Percentiles rank a stretch among this genome's conserved stretches.
Conservation (phyloP, 1,140 invertebrate species). For the Papilio polyxenes region DNA sequence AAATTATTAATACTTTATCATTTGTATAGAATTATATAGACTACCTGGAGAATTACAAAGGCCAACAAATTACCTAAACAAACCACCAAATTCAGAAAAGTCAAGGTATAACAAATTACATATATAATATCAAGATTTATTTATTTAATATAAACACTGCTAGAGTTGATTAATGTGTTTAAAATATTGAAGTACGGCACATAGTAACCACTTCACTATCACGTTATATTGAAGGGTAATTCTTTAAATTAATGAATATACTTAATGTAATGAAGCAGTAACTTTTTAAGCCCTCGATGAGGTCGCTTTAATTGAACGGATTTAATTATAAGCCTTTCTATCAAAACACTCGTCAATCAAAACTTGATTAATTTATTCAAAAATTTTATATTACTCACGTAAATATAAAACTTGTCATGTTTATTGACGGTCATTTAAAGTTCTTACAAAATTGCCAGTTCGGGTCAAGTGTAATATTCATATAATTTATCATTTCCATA, state of each 20-base stretch:
- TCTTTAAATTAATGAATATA: neutral
- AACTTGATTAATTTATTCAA: neutral
- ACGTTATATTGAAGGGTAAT: neutral
- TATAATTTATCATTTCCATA: slow-evolving; percentile 20
- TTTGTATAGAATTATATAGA: no score
- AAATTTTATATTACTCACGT: slow-evolving; percentile 10
- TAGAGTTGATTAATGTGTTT: neutral
- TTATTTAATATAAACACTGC: neutral
- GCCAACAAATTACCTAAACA: no score
- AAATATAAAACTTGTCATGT: slow-evolving; percentile 22
- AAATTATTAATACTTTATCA: no score
- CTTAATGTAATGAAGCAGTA: neutral
- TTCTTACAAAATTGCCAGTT: slow-evolving; percentile 12
- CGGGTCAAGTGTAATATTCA: slow-evolving; percentile 12
- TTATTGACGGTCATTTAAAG: slow-evolving; percentile 11
- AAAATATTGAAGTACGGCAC: neutral
- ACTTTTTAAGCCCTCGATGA: slow-evolving; percentile 1
- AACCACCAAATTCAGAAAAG: no score
- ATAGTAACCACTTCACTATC: neutral
- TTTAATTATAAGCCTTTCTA: slow-evolving; percentile 12
- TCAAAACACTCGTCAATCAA: slow-evolving; percentile 12
- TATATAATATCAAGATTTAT: neutral
- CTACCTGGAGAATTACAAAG: no score
- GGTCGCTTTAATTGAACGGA: slow-evolving; percentile 2
- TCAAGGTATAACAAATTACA: no score